Evolutionary conservation across 2,113 vertebrate species (phyloP).

Genomic region (Neolamprologus cancellatus): DNA sequence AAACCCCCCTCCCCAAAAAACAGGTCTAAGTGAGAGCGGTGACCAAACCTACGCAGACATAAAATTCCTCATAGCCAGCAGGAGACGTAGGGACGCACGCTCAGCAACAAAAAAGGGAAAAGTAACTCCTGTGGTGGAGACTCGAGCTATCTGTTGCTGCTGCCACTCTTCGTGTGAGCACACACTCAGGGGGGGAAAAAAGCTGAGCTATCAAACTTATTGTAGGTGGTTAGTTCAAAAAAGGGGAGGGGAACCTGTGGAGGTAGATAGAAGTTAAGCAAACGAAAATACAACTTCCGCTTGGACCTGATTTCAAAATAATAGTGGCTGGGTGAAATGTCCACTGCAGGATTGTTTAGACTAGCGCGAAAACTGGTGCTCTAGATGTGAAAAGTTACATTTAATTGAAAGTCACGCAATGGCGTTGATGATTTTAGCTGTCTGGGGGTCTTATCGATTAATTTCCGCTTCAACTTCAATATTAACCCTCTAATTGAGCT

Average conservation of each 20-base stretch:
- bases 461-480: neutral
- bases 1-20: neutral
- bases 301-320: constrained; percentile 2
- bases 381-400: neutral
- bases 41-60: constrained; percentile 23
- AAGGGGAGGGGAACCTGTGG: constrained; percentile 25
- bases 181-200: neutral
- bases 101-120: neutral
- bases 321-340: neutral
- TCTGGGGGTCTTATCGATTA: neutral
- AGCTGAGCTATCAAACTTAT: constrained; percentile 71
- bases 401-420: neutral
- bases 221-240: constrained; percentile 32
- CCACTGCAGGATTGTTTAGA: neutral
- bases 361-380: neutral
- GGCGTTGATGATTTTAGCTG: neutral
- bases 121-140: neutral
- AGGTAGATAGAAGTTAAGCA: neutral
- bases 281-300: neutral
- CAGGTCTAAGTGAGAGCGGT: neutral
- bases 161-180: neutral
- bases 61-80: constrained; percentile 46
- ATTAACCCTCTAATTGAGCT: neutral
- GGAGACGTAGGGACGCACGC: neutral
- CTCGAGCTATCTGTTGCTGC: neutral